phyloP scores from a whole-genome alignment of 1,140 invertebrate genomes.

The Geopemphigus sp. region DNA sequence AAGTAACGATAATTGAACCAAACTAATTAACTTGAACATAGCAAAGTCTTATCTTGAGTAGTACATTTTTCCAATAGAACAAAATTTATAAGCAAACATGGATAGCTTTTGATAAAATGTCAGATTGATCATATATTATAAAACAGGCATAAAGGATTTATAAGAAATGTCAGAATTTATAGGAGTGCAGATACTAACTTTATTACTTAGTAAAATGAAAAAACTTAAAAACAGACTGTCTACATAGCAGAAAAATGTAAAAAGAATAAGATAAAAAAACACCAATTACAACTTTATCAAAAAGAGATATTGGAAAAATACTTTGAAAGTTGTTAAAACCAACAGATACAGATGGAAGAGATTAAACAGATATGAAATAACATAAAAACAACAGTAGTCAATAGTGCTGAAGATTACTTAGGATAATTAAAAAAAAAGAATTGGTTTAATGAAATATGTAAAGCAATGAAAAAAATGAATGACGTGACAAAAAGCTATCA shows the following conservation, averaged over 20 bases:
- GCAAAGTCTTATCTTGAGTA: too few relatives aligned
- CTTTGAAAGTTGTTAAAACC: not conserved
- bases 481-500: not conserved
- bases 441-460: constrained; percentile 5
- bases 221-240: not conserved
- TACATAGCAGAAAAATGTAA: not conserved
- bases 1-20: too few relatives aligned
- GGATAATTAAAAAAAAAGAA: not conserved
- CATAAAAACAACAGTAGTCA: constrained; percentile 1
- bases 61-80: too few relatives aligned
- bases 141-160: not conserved
- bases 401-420: not conserved
- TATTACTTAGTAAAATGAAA: too few relatives aligned
- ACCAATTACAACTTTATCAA: not conserved
- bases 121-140: too few relatives aligned
- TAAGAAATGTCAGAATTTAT: not conserved
- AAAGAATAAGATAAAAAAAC: not conserved
- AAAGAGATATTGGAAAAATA: not conserved
- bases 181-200: not conserved
- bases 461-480: not conserved
- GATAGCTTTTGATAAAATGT: too few relatives aligned
- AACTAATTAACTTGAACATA: too few relatives aligned
- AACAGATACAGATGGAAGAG: not conserved
- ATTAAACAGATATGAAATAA: constrained; percentile 9
- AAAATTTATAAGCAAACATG: too few relatives aligned